These are phyloP conservation scores for Lithophane ornitopus DNA, from an alignment of 2,888 invertebrate genomes.

Conservation along the genomic window DNA sequence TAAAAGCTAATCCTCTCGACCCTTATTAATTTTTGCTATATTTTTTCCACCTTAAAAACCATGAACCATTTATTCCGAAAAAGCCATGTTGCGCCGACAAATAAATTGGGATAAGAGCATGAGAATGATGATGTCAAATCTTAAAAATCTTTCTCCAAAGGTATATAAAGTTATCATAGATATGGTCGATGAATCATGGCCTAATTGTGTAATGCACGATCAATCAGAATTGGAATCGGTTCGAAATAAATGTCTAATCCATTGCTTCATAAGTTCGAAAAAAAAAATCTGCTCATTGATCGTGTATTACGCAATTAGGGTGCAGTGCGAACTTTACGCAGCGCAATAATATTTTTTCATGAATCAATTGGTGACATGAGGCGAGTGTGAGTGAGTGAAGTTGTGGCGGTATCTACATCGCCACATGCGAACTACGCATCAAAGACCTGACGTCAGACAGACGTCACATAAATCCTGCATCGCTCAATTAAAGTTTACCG, in stretches of 20 bases:
- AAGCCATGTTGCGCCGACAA: not conserved
- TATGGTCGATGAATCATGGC: not conserved
- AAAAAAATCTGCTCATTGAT: too few relatives aligned
- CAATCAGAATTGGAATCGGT: too few relatives aligned
- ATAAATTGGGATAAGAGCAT: not conserved
- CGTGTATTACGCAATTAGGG: too few relatives aligned
- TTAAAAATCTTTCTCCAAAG: not conserved
- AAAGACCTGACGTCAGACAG: too few relatives aligned
- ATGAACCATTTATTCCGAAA: not conserved
- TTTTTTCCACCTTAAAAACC: not conserved
- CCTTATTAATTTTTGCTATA: not conserved
- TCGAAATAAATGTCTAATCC: too few relatives aligned
- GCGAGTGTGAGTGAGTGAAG: not conserved
- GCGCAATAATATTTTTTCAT: too few relatives aligned
- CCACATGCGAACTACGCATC: too few relatives aligned
- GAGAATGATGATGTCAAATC: not conserved
- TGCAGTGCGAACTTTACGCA: not conserved
- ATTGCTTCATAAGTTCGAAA: too few relatives aligned
- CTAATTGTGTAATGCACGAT: too few relatives aligned
- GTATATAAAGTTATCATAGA: not conserved
- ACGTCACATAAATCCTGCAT: too few relatives aligned
- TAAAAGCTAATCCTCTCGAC: not conserved
- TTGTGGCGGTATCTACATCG: too few relatives aligned
- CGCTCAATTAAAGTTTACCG: too few relatives aligned
- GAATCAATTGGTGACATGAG: not conserved